These are phyloP conservation scores for Melanerpes formicivorus DNA, from an alignment of 2,113 vertebrate genomes.

Conservation along the genomic window DNA sequence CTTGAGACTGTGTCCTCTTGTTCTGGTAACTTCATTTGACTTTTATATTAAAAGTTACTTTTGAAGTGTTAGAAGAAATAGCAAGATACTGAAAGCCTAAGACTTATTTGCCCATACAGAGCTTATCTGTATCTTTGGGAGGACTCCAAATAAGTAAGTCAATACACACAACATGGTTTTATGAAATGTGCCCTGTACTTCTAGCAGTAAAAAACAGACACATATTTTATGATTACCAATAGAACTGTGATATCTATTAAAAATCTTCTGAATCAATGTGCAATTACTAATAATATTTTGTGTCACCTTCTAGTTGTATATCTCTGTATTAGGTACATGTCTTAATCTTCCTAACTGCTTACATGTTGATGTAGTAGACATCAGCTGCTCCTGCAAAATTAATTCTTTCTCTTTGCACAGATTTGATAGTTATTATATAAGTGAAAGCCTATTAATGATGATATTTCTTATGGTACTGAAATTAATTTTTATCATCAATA, in stretches of 20 bases:
- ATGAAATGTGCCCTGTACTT: background rate
- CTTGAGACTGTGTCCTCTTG: too few relatives aligned
- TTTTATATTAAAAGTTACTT: background rate
- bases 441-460: background rate
- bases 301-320: background rate
- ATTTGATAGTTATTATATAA: background rate
- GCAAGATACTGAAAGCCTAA: background rate
- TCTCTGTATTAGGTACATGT: background rate
- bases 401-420: background rate
- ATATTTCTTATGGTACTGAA: constrained; percentile 3
- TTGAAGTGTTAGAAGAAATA: background rate
- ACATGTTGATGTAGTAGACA: background rate
- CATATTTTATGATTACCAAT: background rate
- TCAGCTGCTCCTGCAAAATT: background rate
- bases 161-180: background rate
- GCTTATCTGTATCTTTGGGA: background rate
- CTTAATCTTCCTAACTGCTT: background rate
- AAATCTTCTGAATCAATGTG: background rate
- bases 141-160: background rate
- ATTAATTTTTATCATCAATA: constrained; percentile 11
- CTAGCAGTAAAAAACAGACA: background rate
- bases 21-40: background rate
- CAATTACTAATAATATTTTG: background rate
- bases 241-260: constrained; percentile 7
- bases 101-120: background rate